Evolutionary conservation across 2,113 vertebrate genomes (phyloP), one percentile per base, ranked within the genome.

Genomic region (Oxyruncus cristatus): DNA sequence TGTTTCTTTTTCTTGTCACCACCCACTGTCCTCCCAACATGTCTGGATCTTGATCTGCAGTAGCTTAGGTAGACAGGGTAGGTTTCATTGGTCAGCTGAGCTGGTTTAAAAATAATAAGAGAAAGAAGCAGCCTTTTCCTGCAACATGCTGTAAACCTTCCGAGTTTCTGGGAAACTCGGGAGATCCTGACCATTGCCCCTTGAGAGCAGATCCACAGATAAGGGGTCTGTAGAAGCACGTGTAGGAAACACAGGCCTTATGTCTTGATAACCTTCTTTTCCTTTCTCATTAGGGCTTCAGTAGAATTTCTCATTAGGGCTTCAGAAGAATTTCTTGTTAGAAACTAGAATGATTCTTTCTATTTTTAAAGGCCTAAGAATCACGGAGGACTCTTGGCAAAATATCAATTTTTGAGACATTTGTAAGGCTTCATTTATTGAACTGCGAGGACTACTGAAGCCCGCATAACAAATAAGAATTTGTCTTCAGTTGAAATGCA

Each of bases 311-410:
- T 85, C 18, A 33, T 32, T 81, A 52, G 35, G 59, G 9, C 19
- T 90, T 92, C 42, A 56, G 35, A 77, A 90, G 14, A 78, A 44
- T 66, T 79, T 79, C 8, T 85, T 19, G 12, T 65, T 80, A 53
- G 55, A 66, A 87, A 47, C 9, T 42, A 30, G 44, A 76, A 63
- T 32, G 19, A 74, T 76, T 76, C 5, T 56, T 92, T 61, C 35
- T 7, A 9, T 62, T 88, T 74, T 49, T 88, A 42, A 79, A 65
- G 56, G 37, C n/a, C 35, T 56, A 63, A 76, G 92, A 81, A 81
- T 92, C 74, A 91, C 17, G 82, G 84, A 96, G 77, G 65, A 88
- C 53, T 80, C 87, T 95, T 93, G 95, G 70, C 33, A 94, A 93
- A 12, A 61, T 81, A 21, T 63, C 73, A 85, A 95, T 46, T 91